Evolutionary conservation across 1,140 invertebrate genomes (phyloP).

Genomic region (Drosophila malerkotliana): DNA sequence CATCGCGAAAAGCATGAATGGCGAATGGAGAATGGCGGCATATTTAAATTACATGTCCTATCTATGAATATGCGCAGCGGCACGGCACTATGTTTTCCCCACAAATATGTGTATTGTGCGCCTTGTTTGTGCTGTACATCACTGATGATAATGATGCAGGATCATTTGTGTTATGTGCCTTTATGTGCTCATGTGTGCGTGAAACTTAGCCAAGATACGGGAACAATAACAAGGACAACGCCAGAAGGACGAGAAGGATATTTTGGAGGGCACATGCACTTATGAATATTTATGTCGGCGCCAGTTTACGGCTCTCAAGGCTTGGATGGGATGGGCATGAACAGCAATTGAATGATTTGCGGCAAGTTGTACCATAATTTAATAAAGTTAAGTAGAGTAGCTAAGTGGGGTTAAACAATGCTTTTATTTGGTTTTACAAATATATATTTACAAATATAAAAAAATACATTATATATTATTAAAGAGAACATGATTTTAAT

Average conservation of each 20-base stretch:
- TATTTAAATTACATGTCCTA: slow-evolving; percentile 30
- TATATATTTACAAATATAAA: too few relatives aligned
- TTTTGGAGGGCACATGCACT: slow-evolving; percentile 1
- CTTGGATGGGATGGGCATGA: neutral
- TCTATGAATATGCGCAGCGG: slow-evolving; percentile 16
- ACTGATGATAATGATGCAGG: slow-evolving; percentile 9
- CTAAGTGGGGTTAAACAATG: too few relatives aligned
- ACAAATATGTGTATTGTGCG: slow-evolving; percentile 9
- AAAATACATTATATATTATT: too few relatives aligned
- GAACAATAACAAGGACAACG: slow-evolving; percentile 25
- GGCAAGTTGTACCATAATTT: slow-evolving; percentile 38
- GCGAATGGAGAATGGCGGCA: neutral
- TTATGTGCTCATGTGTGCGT: slow-evolving; percentile 51
- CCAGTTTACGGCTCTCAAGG: slow-evolving; percentile 15
- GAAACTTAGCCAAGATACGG: slow-evolving; percentile 43
- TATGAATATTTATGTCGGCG: slow-evolving; percentile 52
- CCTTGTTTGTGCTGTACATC: neutral
- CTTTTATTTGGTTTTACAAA: too few relatives aligned
- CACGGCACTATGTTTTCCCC: slow-evolving; percentile 6
- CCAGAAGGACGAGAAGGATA: neutral
- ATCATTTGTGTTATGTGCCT: slow-evolving; percentile 31
- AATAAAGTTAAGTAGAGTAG: slow-evolving; percentile 17
- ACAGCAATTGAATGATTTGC: slow-evolving; percentile 48
- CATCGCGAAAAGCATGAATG: slow-evolving; percentile 4
- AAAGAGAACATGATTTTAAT: too few relatives aligned